Base-by-base conservation (phyloP, 2,888 invertebrate genomes). In the Hirtodrosophila cameraria region DNA sequence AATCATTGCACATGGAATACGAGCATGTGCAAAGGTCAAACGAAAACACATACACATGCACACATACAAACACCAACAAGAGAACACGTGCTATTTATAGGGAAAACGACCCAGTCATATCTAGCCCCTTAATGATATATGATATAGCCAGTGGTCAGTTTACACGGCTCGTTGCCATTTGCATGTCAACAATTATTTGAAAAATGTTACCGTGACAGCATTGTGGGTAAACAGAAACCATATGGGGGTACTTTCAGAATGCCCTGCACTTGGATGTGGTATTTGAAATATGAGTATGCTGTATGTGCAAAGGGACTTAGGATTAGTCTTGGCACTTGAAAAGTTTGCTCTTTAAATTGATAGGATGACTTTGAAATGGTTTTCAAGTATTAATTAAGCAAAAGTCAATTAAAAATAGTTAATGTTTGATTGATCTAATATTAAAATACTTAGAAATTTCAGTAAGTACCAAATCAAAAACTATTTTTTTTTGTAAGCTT, bases 41-140 rank as follows among this genome's bases (percentile, higher is more conserved):
- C 25, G 55, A 8, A 49, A 31, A 61, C 36, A 55, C 6, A 35
- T 20, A 12, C 38, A 64, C n/a, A 38, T 16, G 7, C 5, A 36
- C 12, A 36, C 8, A 52, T 6, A 65, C 25, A 45, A 27, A 13
- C n/a, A 54, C 6, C n/a, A 2, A 25, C 16, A 23, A 46, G 11
- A 39, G 16, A 72, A 75, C 84, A 80, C 84, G 85, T 80, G 84
- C 79, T 84, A 84, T 81, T 84, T 84, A 84, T 74, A 63, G 52
- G 74, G 85, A 80, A 80, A 77, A 58, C 41, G 50, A 27, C n/a
- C n/a, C 35, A 38, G 54, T 55, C 53, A 57, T 50, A 58, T 43
- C 27, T 31, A 36, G 33, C 35, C 18, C 53, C 53, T 30, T 18
- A 33, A 45, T 83, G 78, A 83, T 83, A 80, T 79, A 83, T 66